Evolutionary conservation across 1,140 invertebrate species (phyloP), one percentile per base, ranked within the genome.

Genomic region (Drosophila sproati): DNA sequence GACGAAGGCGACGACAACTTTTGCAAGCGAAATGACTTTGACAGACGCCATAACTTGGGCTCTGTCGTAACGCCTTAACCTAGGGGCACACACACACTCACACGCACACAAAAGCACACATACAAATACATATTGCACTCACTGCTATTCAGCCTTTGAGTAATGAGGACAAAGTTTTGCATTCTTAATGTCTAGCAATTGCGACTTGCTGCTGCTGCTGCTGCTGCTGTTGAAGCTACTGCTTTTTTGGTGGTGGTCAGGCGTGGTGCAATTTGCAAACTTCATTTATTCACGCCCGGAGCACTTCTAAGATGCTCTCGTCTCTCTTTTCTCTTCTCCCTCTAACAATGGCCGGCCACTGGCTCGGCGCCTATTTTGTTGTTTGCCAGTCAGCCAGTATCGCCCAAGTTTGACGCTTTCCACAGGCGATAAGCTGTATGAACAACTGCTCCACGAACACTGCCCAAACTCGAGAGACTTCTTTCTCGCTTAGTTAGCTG

Each of bases 161-260:
- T 88, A 88, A 88, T 88, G 86, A 88, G 85, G 85, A 88, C 85
- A 89, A 89, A 89, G 85, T 89, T 89, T 89, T 89, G 85, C 85
- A 89, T 89, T 88, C 68, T 70, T 72, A 80, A 89, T 88, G 85
- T 70, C 62, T 67, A 32, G 47, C 31, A 39, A 55, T 39, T 52
- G 66, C 51, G 62, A 45, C 45, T 47, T 59, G 55, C 20, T 20
- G 35, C 39, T 43, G 35, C 41, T 72, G 80, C 80, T n/a, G 39
- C 10, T n/a, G 10, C 10, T 43, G 35, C 50, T 72, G 80, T 80
- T 20, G 20, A 20, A 20, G 20, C 20, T 20, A 0, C 20, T 20
- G 20, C 20, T 20, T 72, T 77, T 60, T 70, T 60, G 85, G 56
- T 80, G 85, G 85, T 89, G 85, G 85, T 89, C 85, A 88, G 85